Percentiles rank a stretch among this genome's conserved stretches.
Conservation (phyloP, 2,888 invertebrate genomes). For the Pasiphila rectangulata region DNA sequence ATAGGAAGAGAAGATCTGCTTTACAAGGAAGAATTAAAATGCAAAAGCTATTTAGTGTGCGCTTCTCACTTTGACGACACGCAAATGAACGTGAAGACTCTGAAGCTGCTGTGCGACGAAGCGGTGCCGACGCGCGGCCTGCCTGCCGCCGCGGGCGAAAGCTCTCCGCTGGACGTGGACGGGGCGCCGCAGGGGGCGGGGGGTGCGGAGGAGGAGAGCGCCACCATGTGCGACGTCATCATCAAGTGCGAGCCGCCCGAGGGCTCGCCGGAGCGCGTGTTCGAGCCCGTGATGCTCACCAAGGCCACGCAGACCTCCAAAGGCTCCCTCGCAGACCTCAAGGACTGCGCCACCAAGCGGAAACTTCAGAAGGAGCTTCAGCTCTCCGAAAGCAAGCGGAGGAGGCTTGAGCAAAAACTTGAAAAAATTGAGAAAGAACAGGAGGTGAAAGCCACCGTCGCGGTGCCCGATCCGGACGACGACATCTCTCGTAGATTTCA, state of each 20-base stretch:
- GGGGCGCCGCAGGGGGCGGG: not conserved
- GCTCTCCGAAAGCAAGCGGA: constrained; percentile 16
- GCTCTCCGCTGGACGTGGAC: not conserved
- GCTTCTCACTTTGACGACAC: constrained; percentile 17
- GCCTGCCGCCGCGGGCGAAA: not conserved
- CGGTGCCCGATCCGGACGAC: constrained; percentile 17
- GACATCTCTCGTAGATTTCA: constrained; percentile 28
- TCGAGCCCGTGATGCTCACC: not conserved
- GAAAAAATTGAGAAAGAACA: constrained; percentile 18
- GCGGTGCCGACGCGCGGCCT: constrained; percentile 8
- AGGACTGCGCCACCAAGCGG: constrained; percentile 11
- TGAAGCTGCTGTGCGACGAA: constrained; percentile 16
- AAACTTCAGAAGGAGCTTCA: constrained; percentile 16
- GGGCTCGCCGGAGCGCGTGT: constrained; percentile 8
- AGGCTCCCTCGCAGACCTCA: constrained; percentile 5
- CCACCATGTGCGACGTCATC: constrained; percentile 12
- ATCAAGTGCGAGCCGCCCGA: constrained; percentile 18
- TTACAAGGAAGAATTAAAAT: constrained; percentile 13
- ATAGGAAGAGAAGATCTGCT: constrained; percentile 22
- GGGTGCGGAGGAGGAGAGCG: not conserved
- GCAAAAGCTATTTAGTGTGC: constrained; percentile 19
- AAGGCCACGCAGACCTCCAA: constrained; percentile 19
- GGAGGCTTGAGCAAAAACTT: constrained; percentile 11
- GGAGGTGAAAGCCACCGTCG: not conserved
- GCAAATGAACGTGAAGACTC: constrained; percentile 17